phyloP scores from a whole-genome alignment of 2,113 vertebrate species.

The Grantiella picta region DNA sequence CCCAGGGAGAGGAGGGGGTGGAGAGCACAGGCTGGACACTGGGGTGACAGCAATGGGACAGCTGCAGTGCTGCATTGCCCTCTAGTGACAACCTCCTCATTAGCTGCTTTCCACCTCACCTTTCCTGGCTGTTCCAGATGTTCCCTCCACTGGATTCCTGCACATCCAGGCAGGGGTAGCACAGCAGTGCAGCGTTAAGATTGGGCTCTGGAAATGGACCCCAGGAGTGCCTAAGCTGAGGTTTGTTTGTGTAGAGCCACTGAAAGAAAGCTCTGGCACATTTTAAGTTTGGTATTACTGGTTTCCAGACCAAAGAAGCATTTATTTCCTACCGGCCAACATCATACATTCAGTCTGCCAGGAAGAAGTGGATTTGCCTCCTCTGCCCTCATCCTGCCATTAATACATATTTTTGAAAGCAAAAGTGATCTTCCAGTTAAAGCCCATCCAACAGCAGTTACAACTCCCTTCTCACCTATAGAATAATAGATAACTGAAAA shows the following conservation, averaged over 20 bases:
- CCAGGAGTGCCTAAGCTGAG: not conserved
- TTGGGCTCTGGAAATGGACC: not conserved
- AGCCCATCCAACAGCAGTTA: not conserved
- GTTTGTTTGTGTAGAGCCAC: not conserved
- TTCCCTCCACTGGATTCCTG: not conserved
- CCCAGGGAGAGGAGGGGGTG: fast-evolving
- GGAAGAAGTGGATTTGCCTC: not conserved
- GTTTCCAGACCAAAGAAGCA: not conserved
- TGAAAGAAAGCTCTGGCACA: not conserved
- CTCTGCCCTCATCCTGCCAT: not conserved
- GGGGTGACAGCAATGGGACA: not conserved
- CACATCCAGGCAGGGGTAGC: not conserved
- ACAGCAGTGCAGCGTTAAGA: fast-evolving
- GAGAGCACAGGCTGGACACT: not conserved
- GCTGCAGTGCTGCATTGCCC: not conserved
- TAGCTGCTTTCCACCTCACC: not conserved
- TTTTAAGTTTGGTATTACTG: fast-evolving
- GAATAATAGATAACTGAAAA: not conserved
- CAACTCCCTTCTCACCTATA: not conserved
- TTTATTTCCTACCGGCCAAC: not conserved
- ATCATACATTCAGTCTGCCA: not conserved
- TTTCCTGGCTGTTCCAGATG: not conserved
- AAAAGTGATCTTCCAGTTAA: not conserved
- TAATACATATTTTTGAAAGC: not conserved
- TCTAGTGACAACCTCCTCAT: not conserved